Conservation (phyloP, 2,113 vertebrate species). For the Noturus placidus region DNA sequence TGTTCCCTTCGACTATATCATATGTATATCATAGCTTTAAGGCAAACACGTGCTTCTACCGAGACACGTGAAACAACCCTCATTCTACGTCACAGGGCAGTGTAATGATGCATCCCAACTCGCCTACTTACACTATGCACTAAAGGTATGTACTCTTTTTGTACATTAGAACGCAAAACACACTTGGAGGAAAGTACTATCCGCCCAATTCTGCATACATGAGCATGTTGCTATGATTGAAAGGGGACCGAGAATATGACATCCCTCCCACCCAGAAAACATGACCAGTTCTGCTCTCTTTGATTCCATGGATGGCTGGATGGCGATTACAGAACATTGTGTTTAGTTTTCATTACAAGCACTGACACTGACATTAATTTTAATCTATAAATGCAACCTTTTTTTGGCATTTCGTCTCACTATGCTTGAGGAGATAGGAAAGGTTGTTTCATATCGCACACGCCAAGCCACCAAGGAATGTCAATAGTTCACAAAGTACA, state of each 20-base stretch:
- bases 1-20: too few species aligned
- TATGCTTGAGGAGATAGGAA: too few species aligned
- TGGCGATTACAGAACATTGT: background rate
- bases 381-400: background rate
- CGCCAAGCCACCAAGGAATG: background rate
- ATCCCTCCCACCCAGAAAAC: background rate
- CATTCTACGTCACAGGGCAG: background rate
- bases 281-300: background rate
- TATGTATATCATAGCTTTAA: background rate
- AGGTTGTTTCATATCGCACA: background rate
- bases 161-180: background rate
- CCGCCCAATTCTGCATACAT: too few species aligned
- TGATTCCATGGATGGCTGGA: background rate
- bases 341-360: background rate
- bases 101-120: too few species aligned
- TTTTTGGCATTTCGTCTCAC: background rate
- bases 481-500: background rate
- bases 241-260: background rate
- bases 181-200: background rate
- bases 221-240: background rate
- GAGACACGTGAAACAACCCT: background rate
- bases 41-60: background rate
- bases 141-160: too few species aligned
- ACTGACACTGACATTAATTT: background rate
- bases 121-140: too few species aligned